Percentiles rank a stretch among this genome's conserved stretches.
Conservation (phyloP, 1,140 invertebrate species). For the Drosophila repletoides region DNA sequence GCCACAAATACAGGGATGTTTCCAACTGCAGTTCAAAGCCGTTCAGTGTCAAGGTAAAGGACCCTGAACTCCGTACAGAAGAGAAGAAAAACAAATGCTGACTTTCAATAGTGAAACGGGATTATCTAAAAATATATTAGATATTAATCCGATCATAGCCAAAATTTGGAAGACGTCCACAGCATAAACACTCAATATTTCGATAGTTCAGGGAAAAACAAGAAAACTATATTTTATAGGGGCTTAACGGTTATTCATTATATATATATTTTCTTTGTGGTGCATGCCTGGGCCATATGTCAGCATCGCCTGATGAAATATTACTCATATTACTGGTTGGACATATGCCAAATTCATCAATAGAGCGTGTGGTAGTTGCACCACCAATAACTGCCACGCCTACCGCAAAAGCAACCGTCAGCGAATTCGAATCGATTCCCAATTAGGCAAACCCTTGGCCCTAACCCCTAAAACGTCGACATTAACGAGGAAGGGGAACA, state of each 20-base stretch:
- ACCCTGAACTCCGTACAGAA: background rate
- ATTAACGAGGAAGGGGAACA: background rate
- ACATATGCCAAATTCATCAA: constrained; percentile 62
- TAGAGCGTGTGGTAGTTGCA: constrained; percentile 2
- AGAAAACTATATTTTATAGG: no score
- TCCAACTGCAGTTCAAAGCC: constrained; percentile 25
- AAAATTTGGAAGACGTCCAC: no score
- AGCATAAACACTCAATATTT: no score
- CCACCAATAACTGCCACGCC: constrained; percentile 26
- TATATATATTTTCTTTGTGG: background rate
- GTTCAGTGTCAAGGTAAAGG: constrained; percentile 70
- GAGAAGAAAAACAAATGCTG: background rate
- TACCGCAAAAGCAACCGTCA: constrained; percentile 2
- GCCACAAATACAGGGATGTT: constrained; percentile 19
- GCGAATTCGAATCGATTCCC: constrained; percentile 56
- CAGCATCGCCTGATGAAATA: constrained; percentile 36
- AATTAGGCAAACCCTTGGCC: constrained; percentile 58
- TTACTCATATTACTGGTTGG: no score
- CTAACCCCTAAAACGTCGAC: constrained; percentile 3
- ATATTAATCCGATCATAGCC: no score
- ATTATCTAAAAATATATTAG: constrained; percentile 7
- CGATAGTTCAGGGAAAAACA: no score
- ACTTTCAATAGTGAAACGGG: background rate
- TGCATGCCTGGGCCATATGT: constrained; percentile 32
- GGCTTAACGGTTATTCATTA: constrained; percentile 7